Evolutionary conservation across 2,113 vertebrate species (phyloP).

Genomic region (Podarcis cretensis): DNA sequence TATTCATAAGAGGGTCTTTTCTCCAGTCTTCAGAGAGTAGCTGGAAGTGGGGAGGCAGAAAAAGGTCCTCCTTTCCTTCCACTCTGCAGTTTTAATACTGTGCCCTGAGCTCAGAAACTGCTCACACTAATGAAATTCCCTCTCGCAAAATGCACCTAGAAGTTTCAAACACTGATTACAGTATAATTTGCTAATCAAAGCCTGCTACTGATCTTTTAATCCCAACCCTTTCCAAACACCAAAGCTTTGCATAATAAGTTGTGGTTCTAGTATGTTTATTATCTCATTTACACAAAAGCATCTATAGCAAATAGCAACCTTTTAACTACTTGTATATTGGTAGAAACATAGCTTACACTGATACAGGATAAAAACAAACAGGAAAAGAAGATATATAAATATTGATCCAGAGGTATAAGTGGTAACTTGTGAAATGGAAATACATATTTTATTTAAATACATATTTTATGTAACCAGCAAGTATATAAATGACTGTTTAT

Average conservation of each 20-base stretch:
- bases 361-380: conserved; percentile 6
- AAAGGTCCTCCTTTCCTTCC: too few species aligned
- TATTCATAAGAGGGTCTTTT: too few species aligned
- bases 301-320: conserved; percentile 40
- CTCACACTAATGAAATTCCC: too few species aligned
- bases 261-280: background rate
- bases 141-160: too few species aligned
- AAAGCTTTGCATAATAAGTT: conserved; percentile 21
- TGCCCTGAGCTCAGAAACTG: too few species aligned
- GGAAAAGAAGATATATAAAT: background rate
- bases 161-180: background rate
- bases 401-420: background rate
- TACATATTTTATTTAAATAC: background rate
- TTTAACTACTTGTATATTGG: conserved; percentile 27
- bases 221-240: background rate
- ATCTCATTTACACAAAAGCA: background rate
- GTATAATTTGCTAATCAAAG: background rate
- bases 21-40: too few species aligned
- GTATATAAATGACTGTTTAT: background rate
- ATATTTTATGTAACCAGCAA: background rate
- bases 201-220: background rate
- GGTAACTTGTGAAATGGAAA: background rate
- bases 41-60: too few species aligned
- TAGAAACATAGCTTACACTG: conserved; percentile 22
- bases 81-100: too few species aligned